Evolutionary conservation across 2,113 vertebrate species (phyloP).

Genomic region (Crocuta crocuta): DNA sequence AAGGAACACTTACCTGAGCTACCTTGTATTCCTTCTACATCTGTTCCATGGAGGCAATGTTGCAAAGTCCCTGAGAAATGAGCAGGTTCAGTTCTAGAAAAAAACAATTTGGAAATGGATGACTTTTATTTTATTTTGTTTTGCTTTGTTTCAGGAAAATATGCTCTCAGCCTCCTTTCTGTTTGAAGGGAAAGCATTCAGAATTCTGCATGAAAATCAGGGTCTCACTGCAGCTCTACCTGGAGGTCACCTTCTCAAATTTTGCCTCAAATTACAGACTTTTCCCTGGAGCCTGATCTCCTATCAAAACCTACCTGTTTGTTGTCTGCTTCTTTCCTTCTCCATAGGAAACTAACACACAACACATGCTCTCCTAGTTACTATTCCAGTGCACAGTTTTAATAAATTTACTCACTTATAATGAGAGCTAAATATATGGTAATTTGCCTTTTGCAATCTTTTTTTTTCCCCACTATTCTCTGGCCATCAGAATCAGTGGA

Average conservation of each 20-base stretch:
- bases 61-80: background rate
- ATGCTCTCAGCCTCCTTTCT: background rate
- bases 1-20: background rate
- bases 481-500: background rate
- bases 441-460: background rate
- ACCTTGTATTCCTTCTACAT: background rate
- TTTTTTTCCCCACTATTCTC: background rate
- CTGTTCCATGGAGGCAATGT: background rate
- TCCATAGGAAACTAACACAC: background rate
- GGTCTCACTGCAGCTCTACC: background rate
- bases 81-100: background rate
- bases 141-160: background rate
- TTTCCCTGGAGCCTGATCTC: background rate
- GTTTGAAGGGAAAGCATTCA: background rate
- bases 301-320: background rate
- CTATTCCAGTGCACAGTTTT: background rate
- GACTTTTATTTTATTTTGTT: background rate
- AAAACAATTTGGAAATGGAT: background rate
- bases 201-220: background rate
- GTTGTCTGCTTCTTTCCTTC: background rate
- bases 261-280: background rate
- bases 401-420: background rate
- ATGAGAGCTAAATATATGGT: background rate
- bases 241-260: background rate
- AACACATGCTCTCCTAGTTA: background rate